Evolutionary conservation across 1,140 invertebrate genomes (phyloP), one percentile per base, ranked within the genome.

Genomic region (Phortica variegata): DNA sequence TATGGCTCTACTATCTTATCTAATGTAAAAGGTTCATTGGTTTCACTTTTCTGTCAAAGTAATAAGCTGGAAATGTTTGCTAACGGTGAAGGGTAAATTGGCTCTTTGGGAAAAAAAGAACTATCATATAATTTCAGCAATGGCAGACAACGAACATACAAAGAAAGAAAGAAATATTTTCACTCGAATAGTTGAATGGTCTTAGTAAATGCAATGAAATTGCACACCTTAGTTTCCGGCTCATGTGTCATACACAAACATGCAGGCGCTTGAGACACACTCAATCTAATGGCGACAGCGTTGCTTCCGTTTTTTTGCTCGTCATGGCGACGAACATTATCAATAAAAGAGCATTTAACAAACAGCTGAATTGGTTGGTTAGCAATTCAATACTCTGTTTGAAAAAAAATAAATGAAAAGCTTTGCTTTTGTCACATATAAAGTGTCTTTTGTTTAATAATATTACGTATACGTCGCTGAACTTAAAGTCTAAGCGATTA

Each of bases 41-140:
- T 68, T 68, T 68, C 68, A 68, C 63, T 68, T 68, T 68, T 68
- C 63, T 68, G 68, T 68, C 63, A 63, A 68, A 63, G 63, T 66
- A 66, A 68, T 68, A 68, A 68, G 63, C 63, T 68, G 63, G 63
- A 68, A 63, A 68, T 68, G 63, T 68, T 68, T 62, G 58, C 47
- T 33, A 23, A 38, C 34, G 29, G 32, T 32, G 61, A 52, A 36
- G 45, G 53, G 43, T 52, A 61, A 49, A 46, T 47, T 63, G 53
- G 38, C 57, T 65, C 23, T 6, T 26, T 26, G 23, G 17, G 29
- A 9, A n/a, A 15, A 12, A 43, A 10, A 16, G n/a, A 19, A 17
- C 12, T 31, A 29, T 6, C 5, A 10, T 26, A 26, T 26, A 26
- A n/a, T n/a, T n/a, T n/a, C 23, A 46, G 31, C 18, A 37, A 39